Percentiles rank a stretch among this genome's conserved stretches.
Conservation (phyloP, 2,797 vertebrate species). For the Botia kubotai region DNA sequence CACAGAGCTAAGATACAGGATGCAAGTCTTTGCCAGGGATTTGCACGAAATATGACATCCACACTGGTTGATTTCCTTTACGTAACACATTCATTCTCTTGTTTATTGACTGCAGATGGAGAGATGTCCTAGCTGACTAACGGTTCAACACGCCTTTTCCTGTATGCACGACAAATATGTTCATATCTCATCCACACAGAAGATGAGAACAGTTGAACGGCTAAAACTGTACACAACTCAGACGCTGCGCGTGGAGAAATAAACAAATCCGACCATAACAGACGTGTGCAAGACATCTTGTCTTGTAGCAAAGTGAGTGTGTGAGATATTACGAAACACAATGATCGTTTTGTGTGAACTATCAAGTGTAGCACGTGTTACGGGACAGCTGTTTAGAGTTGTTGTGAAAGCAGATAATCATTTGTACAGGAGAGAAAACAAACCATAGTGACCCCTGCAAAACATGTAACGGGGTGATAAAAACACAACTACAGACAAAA, state of each 20-base stretch:
- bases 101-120: slow-evolving; percentile 60
- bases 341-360: background rate
- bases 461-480: background rate
- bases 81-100: slow-evolving; percentile 50
- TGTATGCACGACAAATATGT: slow-evolving; percentile 7
- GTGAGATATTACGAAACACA: background rate
- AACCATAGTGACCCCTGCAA: background rate
- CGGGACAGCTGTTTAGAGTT: background rate
- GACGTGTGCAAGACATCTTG: background rate
- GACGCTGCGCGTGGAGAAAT: background rate
- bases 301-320: background rate
- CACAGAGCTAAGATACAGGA: background rate
- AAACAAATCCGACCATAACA: background rate
- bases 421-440: background rate
- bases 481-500: background rate
- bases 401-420: background rate
- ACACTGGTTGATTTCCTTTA: slow-evolving; percentile 60
- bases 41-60: slow-evolving; percentile 39
- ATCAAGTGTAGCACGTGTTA: background rate
- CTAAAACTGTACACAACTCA: background rate
- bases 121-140: slow-evolving; percentile 27
- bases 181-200: slow-evolving; percentile 25
- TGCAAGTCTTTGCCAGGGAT: background rate
- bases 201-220: slow-evolving; percentile 25
- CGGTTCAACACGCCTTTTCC: slow-evolving; percentile 43